These are phyloP conservation scores for Celastrina argiolus DNA, from an alignment of 2,888 invertebrate genomes.

Conservation along the genomic window DNA sequence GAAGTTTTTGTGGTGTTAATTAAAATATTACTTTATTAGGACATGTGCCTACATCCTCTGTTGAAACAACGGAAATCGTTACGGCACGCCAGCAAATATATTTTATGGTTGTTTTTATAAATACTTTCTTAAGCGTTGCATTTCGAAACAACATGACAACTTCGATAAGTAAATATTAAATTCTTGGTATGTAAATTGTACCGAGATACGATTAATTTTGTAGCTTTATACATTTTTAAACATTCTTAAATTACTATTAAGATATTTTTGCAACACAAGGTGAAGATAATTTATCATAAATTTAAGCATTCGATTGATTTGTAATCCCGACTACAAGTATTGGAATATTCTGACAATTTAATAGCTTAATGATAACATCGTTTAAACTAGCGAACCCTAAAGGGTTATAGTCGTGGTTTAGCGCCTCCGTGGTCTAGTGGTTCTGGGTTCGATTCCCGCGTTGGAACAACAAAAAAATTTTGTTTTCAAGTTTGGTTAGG, in stretches of 20 bases:
- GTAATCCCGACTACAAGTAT: neutral
- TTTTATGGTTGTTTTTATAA: constrained; percentile 3
- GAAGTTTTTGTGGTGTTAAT: constrained; percentile 6
- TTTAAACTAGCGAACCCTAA: too few species aligned
- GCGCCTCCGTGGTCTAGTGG: too few species aligned
- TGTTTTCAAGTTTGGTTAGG: too few species aligned
- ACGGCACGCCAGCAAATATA: neutral
- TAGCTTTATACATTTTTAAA: neutral
- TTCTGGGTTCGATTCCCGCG: too few species aligned
- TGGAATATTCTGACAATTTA: neutral
- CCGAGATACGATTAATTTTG: neutral
- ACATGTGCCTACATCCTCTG: constrained; percentile 10
- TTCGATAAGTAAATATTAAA: constrained; percentile 5
- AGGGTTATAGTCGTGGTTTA: too few species aligned
- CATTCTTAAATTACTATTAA: neutral
- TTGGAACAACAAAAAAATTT: too few species aligned
- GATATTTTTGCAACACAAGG: neutral
- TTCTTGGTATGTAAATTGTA: constrained; percentile 5
- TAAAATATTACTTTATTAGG: constrained; percentile 1
- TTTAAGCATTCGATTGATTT: neutral
- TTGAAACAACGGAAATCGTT: constrained; percentile 7
- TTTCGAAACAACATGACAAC: neutral
- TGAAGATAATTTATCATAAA: neutral
- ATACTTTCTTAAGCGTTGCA: neutral
- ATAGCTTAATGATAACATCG: too few species aligned